A percentile compares a stretch with the other conserved stretches of the same genome.
Conservation (phyloP, 2,888 invertebrate genomes). For the Cinara cedri region DNA sequence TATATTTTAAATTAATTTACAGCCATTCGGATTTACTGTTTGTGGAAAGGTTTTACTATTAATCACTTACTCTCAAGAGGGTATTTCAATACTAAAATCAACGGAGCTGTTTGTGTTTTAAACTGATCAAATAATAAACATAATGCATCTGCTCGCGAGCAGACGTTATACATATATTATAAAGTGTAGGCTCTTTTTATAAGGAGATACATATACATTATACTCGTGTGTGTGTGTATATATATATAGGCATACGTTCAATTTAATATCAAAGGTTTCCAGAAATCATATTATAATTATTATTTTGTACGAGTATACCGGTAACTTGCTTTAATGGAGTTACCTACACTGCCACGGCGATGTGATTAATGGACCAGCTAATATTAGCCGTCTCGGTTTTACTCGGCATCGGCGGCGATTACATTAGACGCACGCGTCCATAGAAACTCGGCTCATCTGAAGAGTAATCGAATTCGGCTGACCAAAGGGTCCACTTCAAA, state of each 20-base stretch:
- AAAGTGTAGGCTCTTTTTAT: neutral
- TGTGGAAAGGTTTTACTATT: slow-evolving; percentile 16
- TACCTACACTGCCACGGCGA: slow-evolving; percentile 1
- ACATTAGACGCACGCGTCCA: neutral
- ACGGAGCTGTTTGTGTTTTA: slow-evolving; percentile 30
- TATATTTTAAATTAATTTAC: neutral
- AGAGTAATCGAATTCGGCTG: slow-evolving; percentile 46
- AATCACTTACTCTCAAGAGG: slow-evolving; percentile 47
- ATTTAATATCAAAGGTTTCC: slow-evolving; percentile 38
- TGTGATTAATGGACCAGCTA: slow-evolving; percentile 48
- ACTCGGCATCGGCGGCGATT: slow-evolving; percentile 35
- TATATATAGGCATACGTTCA: slow-evolving; percentile 1
- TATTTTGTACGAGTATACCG: slow-evolving; percentile 9
- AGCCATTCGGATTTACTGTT: neutral
- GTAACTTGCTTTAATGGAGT: slow-evolving; percentile 41
- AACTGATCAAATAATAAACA: slow-evolving; percentile 39
- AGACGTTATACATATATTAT: neutral
- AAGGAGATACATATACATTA: no score
- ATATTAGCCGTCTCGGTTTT: slow-evolving; percentile 44
- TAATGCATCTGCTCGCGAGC: neutral
- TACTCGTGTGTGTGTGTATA: neutral
- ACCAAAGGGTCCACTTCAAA: slow-evolving; percentile 52
- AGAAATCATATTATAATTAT: slow-evolving; percentile 36
- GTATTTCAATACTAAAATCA: slow-evolving; percentile 6
- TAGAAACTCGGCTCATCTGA: neutral